A percentile compares a stretch with the other conserved stretches of the same genome.
phyloP scores from a whole-genome alignment of 1,140 invertebrate species.

The Hyles vespertilio region DNA sequence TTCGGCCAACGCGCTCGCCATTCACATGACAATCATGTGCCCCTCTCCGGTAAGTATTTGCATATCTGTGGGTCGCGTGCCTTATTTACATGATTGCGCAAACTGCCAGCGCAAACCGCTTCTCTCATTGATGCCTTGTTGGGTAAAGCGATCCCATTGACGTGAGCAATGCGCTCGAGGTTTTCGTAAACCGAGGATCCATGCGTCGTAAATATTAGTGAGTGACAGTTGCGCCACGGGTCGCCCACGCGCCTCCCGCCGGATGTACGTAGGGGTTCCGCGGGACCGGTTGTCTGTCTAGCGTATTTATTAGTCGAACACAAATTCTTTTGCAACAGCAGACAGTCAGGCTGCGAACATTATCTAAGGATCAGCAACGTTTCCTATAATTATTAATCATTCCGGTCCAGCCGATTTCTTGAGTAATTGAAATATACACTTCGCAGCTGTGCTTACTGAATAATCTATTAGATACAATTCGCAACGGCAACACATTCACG shows the following conservation, averaged over 20 bases:
- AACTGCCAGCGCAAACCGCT: conserved; percentile 32
- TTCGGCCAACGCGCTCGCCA: conserved; percentile 75
- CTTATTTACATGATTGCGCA: conserved; percentile 42
- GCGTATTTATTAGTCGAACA: conserved; percentile 50
- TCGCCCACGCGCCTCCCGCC: conserved; percentile 58
- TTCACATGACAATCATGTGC: conserved; percentile 71
- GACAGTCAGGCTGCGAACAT: conserved; percentile 60
- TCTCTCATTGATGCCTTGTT: conserved; percentile 45
- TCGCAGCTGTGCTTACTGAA: conserved; percentile 52
- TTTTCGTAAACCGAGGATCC: conserved; percentile 47
- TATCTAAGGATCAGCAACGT: conserved; percentile 63
- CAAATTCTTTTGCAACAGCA: conserved; percentile 58
- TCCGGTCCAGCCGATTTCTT: conserved; percentile 36
- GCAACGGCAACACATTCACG: conserved; percentile 32
- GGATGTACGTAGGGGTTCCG: conserved; percentile 72
- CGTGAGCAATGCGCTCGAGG: conserved; percentile 28
- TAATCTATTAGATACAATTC: conserved; percentile 57
- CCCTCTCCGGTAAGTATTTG: conserved; percentile 80
- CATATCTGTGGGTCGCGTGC: conserved; percentile 1
- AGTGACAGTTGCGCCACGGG: conserved; percentile 57
- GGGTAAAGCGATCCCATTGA: conserved; percentile 18
- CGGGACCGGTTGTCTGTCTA: conserved; percentile 60
- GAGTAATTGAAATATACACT: conserved; percentile 49
- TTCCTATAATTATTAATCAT: conserved; percentile 68
- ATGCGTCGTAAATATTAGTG: conserved; percentile 53